Conservation (phyloP, 2,113 vertebrate species). For the Eolophus roseicapilla region DNA sequence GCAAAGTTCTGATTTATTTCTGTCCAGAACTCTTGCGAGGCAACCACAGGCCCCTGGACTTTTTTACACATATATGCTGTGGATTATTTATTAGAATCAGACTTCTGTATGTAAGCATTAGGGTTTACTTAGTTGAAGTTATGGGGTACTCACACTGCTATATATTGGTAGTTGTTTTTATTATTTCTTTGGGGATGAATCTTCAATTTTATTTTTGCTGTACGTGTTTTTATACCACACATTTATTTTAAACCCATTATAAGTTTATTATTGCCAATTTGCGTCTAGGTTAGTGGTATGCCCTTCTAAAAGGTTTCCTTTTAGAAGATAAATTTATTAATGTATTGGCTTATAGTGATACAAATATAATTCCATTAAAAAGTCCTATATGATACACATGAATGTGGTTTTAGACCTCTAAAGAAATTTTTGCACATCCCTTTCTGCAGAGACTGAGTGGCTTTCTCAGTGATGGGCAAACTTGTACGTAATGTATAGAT, state of each 20-base stretch:
- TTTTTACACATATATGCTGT: neutral
- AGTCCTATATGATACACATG: neutral
- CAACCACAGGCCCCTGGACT: neutral
- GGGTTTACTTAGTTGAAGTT: neutral
- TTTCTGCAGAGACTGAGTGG: neutral
- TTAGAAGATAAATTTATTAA: neutral
- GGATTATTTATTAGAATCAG: neutral
- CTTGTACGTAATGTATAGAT: neutral
- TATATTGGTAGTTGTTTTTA: neutral
- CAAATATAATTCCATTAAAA: neutral
- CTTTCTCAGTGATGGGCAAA: neutral
- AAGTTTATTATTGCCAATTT: neutral
- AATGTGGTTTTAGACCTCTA: neutral
- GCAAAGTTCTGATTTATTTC: constrained; percentile 53
- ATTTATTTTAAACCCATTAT: neutral
- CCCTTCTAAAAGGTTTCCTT: neutral
- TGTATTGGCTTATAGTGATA: neutral
- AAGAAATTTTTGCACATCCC: neutral
- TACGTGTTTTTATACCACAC: neutral
- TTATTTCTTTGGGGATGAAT: neutral
- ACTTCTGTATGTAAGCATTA: neutral
- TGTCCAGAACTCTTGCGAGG: neutral
- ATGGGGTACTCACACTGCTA: neutral
- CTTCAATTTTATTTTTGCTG: neutral
- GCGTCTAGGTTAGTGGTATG: neutral